These are phyloP conservation scores for Coptodon rendalli DNA, from an alignment of 2,113 vertebrate species.

Conservation along the genomic window DNA sequence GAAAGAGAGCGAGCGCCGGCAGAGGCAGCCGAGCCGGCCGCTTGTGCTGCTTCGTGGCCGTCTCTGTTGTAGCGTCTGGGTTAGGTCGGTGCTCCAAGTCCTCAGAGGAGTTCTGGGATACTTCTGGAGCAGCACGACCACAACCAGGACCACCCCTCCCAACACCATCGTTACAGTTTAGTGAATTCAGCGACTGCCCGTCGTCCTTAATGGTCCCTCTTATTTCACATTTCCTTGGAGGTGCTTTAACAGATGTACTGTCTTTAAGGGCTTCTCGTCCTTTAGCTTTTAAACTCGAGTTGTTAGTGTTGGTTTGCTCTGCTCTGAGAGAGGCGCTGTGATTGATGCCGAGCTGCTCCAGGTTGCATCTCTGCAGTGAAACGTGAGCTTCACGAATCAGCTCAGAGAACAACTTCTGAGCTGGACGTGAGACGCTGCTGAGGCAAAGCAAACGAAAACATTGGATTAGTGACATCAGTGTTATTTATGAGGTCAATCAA, in stretches of 20 bases:
- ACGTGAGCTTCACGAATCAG: constrained; percentile 64
- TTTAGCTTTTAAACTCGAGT: not conserved
- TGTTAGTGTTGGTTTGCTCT: not conserved
- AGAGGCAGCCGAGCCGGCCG: constrained; percentile 55
- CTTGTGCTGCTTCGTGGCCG: constrained; percentile 20
- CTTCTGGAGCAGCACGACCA: not conserved
- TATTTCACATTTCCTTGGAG: not conserved
- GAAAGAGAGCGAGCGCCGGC: constrained; percentile 67
- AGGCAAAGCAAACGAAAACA: constrained; percentile 12
- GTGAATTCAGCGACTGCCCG: not conserved
- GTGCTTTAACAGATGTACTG: not conserved
- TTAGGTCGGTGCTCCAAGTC: not conserved
- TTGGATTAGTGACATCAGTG: not conserved
- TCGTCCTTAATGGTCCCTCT: not conserved
- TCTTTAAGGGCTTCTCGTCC: not conserved
- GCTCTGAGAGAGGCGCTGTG: not conserved
- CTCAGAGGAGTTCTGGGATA: not conserved
- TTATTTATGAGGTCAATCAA: not conserved
- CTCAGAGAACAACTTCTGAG: constrained; percentile 59
- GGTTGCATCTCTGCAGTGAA: constrained; percentile 51
- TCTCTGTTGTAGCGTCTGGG: not conserved
- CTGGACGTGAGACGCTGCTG: constrained; percentile 12
- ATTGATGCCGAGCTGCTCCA: constrained; percentile 8
- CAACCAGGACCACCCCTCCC: not conserved
- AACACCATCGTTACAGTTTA: not conserved